These are phyloP conservation scores for Cherax quadricarinatus DNA, from an alignment of 1,140 invertebrate genomes.

Conservation along the genomic window DNA sequence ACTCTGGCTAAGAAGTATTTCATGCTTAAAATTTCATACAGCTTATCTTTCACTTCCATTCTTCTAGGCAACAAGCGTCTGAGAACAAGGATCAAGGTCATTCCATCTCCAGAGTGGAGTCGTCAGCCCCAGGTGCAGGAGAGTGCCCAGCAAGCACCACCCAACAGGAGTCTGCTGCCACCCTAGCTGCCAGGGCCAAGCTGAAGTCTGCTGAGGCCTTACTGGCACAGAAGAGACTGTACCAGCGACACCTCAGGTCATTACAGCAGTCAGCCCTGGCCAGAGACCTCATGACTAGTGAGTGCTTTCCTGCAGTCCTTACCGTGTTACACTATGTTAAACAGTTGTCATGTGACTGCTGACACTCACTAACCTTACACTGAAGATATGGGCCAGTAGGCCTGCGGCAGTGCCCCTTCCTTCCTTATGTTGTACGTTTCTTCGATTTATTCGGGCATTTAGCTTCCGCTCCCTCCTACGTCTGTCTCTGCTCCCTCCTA, in stretches of 20 bases:
- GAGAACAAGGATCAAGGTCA: slow-evolving; percentile 19
- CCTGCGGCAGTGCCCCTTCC: too few relatives aligned
- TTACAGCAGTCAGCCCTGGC: slow-evolving; percentile 57
- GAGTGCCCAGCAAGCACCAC: neutral
- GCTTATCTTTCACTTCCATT: too few relatives aligned
- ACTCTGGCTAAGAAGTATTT: too few relatives aligned
- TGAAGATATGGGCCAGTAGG: too few relatives aligned
- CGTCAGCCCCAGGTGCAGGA: neutral
- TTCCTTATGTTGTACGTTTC: too few relatives aligned
- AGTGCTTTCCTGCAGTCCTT: neutral
- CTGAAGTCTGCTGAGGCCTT: slow-evolving; percentile 58
- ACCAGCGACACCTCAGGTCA: slow-evolving; percentile 54
- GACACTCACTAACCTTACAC: too few relatives aligned
- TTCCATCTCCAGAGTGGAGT: neutral
- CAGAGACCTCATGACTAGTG: slow-evolving; percentile 63
- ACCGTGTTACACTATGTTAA: neutral
- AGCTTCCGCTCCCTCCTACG: too few relatives aligned
- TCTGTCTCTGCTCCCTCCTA: too few relatives aligned
- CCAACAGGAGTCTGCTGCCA: slow-evolving; percentile 48
- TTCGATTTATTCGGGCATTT: too few relatives aligned
- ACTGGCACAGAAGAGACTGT: slow-evolving; percentile 62
- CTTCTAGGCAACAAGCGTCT: slow-evolving; percentile 55
- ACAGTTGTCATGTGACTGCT: too few relatives aligned
- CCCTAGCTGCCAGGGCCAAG: slow-evolving; percentile 52
- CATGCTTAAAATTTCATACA: too few relatives aligned